Conservation (phyloP, 2,113 vertebrate species). For the Sander vitreus region DNA sequence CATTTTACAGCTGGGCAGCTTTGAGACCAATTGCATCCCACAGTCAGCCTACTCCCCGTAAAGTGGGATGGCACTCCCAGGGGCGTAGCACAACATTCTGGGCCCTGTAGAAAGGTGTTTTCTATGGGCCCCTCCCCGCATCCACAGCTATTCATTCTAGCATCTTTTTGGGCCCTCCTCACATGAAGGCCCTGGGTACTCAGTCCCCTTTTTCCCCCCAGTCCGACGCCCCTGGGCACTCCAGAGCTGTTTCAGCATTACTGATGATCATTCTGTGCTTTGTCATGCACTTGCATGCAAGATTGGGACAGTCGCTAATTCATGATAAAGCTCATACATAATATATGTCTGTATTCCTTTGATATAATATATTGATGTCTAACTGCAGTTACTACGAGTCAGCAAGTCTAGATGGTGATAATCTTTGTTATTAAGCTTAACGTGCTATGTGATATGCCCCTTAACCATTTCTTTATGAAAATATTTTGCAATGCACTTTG, state of each 20-base stretch:
- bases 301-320: conserved; percentile 36
- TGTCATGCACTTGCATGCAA: conserved; percentile 33
- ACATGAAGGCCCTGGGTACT: too few relatives aligned
- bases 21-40: conserved; percentile 48
- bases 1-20: conserved; percentile 45
- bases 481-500: conserved; percentile 36
- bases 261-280: conserved; percentile 36
- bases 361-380: conserved; percentile 30
- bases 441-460: conserved; percentile 10
- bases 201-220: too few relatives aligned
- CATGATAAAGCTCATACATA: conserved; percentile 33
- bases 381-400: conserved; percentile 10
- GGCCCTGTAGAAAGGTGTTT: too few relatives aligned
- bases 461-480: conserved; percentile 47
- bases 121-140: too few relatives aligned
- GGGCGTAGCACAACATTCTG: too few relatives aligned
- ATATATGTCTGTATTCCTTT: conserved; percentile 24
- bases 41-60: conserved; percentile 13
- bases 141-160: too few relatives aligned
- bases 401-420: background rate
- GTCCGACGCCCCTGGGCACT: too few relatives aligned
- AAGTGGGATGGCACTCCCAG: conserved; percentile 20
- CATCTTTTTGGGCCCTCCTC: too few relatives aligned
- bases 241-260: conserved; percentile 48
- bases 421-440: background rate